phyloP scores from a whole-genome alignment of 2,888 invertebrate species.

The Meteorus colon region DNA sequence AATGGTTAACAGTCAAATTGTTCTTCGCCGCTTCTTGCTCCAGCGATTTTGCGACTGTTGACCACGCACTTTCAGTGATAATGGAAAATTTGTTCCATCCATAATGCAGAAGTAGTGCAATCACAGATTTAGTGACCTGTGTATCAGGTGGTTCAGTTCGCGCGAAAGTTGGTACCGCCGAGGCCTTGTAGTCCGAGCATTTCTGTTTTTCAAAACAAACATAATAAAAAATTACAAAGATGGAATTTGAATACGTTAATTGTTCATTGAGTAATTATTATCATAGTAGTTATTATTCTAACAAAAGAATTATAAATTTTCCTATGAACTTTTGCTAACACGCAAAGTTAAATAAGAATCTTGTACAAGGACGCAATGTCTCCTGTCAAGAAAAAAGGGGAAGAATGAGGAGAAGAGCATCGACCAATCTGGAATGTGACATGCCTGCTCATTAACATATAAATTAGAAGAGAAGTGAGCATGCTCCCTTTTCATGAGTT shows the following conservation, averaged over 20 bases:
- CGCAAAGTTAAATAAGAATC: neutral
- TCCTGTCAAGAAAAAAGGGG: slow-evolving; percentile 8
- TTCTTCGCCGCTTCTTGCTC: slow-evolving; percentile 83
- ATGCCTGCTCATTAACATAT: slow-evolving; percentile 65
- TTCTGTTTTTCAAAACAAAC: slow-evolving; percentile 79
- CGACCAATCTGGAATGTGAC: slow-evolving; percentile 59
- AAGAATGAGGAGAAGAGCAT: slow-evolving; percentile 34
- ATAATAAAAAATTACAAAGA: slow-evolving; percentile 51
- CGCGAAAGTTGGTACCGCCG: slow-evolving; percentile 91
- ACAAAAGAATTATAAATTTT: neutral
- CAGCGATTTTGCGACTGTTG: slow-evolving; percentile 87
- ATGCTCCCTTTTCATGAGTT: neutral
- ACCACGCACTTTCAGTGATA: slow-evolving; percentile 87
- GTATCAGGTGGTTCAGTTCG: slow-evolving; percentile 95
- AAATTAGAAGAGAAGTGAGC: slow-evolving; percentile 60
- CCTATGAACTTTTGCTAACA: neutral
- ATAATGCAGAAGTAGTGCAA: slow-evolving; percentile 92
- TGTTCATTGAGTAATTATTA: neutral
- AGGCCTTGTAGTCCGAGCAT: slow-evolving; percentile 94
- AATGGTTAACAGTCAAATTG: slow-evolving; percentile 90
- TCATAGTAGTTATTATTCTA: neutral
- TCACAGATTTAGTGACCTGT: slow-evolving; percentile 95
- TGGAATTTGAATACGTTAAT: slow-evolving; percentile 39
- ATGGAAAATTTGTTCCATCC: slow-evolving; percentile 96
- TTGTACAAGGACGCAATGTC: neutral